Conservation (phyloP, 2,888 invertebrate genomes). For the Meteorus colon region DNA sequence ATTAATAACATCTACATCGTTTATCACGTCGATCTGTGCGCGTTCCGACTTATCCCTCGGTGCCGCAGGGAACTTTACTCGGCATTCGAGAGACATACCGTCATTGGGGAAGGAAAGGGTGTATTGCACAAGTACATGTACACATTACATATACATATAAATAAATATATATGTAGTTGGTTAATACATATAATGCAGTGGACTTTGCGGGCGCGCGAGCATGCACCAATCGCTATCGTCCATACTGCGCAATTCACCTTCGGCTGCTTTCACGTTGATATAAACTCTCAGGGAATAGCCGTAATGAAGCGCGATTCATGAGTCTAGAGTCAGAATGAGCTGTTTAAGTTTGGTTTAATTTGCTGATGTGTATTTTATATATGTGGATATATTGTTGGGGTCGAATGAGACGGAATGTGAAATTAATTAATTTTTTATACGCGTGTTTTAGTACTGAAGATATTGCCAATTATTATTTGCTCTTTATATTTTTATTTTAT, state of each 20-base stretch:
- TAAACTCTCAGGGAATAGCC: conserved; percentile 24
- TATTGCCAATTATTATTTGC: neutral
- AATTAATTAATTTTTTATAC: conserved; percentile 9
- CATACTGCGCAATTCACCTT: conserved; percentile 6
- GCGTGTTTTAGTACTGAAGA: neutral
- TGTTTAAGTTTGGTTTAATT: conserved; percentile 9
- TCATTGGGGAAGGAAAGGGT: neutral
- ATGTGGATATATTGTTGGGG: neutral
- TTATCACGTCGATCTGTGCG: conserved; percentile 63
- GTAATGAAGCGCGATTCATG: conserved; percentile 30
- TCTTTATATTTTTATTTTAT: conserved; percentile 3
- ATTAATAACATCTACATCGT: conserved; percentile 65
- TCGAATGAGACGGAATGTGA: neutral
- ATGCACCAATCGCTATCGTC: conserved; percentile 10
- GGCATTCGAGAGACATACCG: conserved; percentile 26
- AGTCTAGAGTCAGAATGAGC: conserved; percentile 8
- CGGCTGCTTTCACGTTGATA: conserved; percentile 15
- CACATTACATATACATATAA: neutral
- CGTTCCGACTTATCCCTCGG: conserved; percentile 56
- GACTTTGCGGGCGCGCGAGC: neutral
- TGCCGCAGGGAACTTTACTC: conserved; percentile 32
- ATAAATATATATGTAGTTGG: neutral
- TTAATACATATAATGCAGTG: conserved; percentile 3
- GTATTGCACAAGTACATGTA: neutral
- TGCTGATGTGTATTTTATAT: neutral